Conservation (phyloP, 2,113 vertebrate genomes). For the Hyaena hyaena region DNA sequence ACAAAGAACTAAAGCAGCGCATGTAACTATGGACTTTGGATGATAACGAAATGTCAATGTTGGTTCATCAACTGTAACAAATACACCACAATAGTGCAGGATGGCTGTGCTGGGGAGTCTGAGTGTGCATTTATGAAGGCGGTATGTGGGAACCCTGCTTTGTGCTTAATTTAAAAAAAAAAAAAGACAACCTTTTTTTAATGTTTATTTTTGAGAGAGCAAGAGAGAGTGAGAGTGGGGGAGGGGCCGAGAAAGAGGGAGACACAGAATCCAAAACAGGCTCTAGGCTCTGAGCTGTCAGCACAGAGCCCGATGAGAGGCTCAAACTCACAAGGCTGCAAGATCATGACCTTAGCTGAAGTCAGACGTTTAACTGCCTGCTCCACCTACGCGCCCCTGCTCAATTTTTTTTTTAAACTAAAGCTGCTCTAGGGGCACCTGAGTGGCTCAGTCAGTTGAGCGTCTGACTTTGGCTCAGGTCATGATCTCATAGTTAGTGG, state of each 20-base stretch:
- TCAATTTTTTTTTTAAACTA: neutral
- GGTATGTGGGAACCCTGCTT: neutral
- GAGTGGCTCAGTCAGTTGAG: no score
- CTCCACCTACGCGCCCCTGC: neutral
- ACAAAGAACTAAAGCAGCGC: neutral
- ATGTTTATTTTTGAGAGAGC: no score
- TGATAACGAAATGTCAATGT: neutral
- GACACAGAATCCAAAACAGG: no score
- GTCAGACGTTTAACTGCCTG: neutral
- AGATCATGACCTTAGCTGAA: neutral
- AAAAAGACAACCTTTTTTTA: no score
- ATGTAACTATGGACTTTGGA: neutral
- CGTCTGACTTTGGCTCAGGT: no score
- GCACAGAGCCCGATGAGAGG: neutral
- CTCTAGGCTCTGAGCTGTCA: no score
- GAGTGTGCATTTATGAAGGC: neutral
- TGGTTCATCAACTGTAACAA: neutral
- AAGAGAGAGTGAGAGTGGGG: no score
- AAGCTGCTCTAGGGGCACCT: neutral
- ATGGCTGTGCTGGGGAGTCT: neutral
- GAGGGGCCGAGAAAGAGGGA: no score
- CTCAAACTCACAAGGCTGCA: neutral
- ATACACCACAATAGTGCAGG: neutral
- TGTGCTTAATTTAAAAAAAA: neutral
- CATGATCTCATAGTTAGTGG: no score